Evolutionary conservation across 2,888 invertebrate species (phyloP).

Genomic region (Pachycephus smyrnensis): DNA sequence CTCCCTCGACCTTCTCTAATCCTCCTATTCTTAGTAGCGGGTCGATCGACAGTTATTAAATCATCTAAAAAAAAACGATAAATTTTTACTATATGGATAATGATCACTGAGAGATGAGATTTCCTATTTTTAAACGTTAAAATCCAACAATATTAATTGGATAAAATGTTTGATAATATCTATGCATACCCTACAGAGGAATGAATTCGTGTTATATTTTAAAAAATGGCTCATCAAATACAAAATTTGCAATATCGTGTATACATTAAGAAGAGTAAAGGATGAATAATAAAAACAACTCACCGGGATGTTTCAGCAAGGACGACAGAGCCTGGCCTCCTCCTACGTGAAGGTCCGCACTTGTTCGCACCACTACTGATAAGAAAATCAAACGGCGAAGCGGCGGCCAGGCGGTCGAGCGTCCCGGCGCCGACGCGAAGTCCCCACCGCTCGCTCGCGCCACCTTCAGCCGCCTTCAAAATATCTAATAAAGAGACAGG

Average conservation of each 20-base stretch:
- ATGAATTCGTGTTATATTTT: not conserved
- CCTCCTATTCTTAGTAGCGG: not conserved
- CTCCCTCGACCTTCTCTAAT: no score
- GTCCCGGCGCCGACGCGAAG: slow-evolving; percentile 29
- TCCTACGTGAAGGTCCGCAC: slow-evolving; percentile 30
- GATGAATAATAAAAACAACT: slow-evolving; percentile 30
- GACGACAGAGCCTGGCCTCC: slow-evolving; percentile 34
- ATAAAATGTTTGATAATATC: not conserved
- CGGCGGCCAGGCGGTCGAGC: not conserved
- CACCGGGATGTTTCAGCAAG: slow-evolving; percentile 35
- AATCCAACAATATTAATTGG: not conserved
- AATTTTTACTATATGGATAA: not conserved
- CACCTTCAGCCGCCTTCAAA: slow-evolving; percentile 15
- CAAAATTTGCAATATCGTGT: not conserved
- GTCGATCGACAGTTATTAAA: not conserved
- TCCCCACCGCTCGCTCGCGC: slow-evolving; percentile 32
- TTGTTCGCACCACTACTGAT: slow-evolving; percentile 43
- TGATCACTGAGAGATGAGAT: not conserved
- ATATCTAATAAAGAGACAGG: not conserved
- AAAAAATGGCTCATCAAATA: not conserved
- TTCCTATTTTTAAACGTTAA: not conserved
- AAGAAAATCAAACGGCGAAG: slow-evolving; percentile 35
- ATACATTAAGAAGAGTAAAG: not conserved
- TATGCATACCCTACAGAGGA: not conserved
- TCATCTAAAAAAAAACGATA: not conserved